A percentile compares a stretch with the other conserved stretches of the same genome.
These are phyloP conservation scores for Oryctolagus cuniculus DNA, from an alignment of 2,113 vertebrate species.

Conservation along the genomic window DNA sequence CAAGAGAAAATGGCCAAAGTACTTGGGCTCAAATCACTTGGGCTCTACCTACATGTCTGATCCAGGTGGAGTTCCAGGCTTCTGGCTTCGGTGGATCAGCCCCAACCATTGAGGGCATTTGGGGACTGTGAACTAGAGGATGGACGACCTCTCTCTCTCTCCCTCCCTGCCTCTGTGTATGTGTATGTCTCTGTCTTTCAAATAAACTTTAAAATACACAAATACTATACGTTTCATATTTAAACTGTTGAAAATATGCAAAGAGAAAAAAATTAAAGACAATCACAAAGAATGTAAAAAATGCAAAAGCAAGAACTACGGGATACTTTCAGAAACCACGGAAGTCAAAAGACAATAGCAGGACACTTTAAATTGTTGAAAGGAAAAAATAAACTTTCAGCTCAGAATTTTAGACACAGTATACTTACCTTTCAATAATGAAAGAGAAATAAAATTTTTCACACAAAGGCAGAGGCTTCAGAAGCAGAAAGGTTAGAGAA, in stretches of 20 bases:
- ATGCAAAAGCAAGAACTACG: background rate
- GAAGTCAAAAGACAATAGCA: background rate
- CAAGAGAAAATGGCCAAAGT: too few species aligned
- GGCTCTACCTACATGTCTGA: too few species aligned
- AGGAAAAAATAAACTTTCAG: background rate
- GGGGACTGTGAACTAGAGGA: too few species aligned
- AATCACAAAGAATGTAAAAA: conserved; percentile 13
- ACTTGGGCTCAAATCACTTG: too few species aligned
- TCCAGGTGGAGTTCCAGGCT: too few species aligned
- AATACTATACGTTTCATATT: background rate
- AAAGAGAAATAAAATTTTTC: background rate
- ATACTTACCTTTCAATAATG: conserved; percentile 46
- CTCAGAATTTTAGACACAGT: background rate
- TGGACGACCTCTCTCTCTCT: too few species aligned
- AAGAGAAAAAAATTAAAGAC: background rate
- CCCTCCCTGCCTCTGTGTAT: too few species aligned
- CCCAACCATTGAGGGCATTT: too few species aligned
- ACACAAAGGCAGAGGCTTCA: background rate
- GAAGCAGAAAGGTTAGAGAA: background rate
- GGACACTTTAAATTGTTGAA: background rate
- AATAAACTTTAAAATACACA: background rate
- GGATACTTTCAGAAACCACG: conserved; percentile 10
- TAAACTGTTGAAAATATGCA: conserved; percentile 30
- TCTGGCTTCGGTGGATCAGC: too few species aligned
- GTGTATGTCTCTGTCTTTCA: too few species aligned